phyloP scores from a whole-genome alignment of 2,888 invertebrate species.

The Oxytorus armatus region DNA sequence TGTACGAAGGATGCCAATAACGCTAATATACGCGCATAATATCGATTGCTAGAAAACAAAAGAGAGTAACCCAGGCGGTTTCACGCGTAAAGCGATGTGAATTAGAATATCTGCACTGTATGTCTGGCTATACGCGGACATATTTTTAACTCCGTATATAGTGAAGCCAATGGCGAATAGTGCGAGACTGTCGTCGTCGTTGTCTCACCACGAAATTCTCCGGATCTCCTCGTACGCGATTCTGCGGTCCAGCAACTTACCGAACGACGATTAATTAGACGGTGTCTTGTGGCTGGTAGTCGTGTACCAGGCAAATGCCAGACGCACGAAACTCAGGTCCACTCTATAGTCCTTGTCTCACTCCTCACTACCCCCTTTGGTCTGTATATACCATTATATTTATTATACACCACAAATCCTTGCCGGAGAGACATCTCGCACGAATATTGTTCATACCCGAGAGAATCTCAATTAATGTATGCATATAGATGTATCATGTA shows the following conservation, averaged over 20 bases:
- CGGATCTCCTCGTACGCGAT: slow-evolving; percentile 31
- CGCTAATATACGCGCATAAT: background rate
- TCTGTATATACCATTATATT: background rate
- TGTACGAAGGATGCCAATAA: background rate
- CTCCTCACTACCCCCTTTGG: background rate
- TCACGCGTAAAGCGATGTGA: no score
- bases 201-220: slow-evolving; percentile 35
- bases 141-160: slow-evolving; percentile 25
- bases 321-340: slow-evolving; percentile 20
- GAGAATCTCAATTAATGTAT: no score
- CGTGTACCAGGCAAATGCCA: slow-evolving; percentile 56
- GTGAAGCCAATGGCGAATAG: slow-evolving; percentile 12
- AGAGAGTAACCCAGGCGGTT: background rate
- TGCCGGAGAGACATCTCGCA: background rate
- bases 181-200: slow-evolving; percentile 31
- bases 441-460: background rate
- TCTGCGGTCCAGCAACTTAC: slow-evolving; percentile 58
- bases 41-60: background rate
- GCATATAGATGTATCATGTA: no score
- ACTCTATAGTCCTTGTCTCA: background rate
- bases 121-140: slow-evolving; percentile 26
- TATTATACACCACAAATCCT: no score
- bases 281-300: slow-evolving; percentile 45
- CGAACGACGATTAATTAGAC: slow-evolving; percentile 64
- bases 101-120: background rate